Percentiles rank a stretch among this genome's conserved stretches.
Conservation (phyloP, 2,113 vertebrate species). For the Psittacara wagleri region DNA sequence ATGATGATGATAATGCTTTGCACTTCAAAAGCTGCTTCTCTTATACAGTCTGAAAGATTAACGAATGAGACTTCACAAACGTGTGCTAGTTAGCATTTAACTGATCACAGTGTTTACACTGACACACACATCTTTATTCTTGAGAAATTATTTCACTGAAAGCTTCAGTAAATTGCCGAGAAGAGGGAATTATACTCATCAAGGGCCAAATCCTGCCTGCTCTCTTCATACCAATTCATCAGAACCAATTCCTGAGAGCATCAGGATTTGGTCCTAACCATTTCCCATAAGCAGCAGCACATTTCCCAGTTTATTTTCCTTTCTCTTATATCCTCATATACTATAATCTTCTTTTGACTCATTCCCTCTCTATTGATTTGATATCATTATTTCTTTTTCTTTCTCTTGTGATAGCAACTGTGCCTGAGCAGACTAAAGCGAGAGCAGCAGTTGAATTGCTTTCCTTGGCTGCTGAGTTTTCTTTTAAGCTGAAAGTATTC, state of each 20-base stretch:
- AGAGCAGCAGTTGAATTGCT: neutral
- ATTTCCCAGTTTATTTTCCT: neutral
- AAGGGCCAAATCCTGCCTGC: constrained; percentile 25
- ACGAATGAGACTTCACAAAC: constrained; percentile 61
- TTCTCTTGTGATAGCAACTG: neutral
- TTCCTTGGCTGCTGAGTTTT: constrained; percentile 14
- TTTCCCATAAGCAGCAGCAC: neutral
- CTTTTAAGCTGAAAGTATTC: constrained; percentile 14
- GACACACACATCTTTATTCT: constrained; percentile 17
- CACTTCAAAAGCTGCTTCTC: constrained; percentile 61
- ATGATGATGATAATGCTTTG: constrained; percentile 53
- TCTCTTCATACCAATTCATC: neutral
- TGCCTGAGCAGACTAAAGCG: neutral
- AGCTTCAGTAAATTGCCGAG: neutral
- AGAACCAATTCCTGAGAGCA: neutral
- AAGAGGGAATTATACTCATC: neutral
- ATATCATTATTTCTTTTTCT: constrained; percentile 42
- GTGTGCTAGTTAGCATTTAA: constrained; percentile 64
- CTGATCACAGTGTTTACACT: constrained; percentile 62
- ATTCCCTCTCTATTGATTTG: neutral
- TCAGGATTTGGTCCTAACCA: neutral
- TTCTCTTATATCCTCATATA: neutral
- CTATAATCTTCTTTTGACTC: neutral
- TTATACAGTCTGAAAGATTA: constrained; percentile 49
- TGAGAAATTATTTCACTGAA: constrained; percentile 49